phyloP scores from a whole-genome alignment of 1,140 invertebrate species.

The Arctopsyche grandis region DNA sequence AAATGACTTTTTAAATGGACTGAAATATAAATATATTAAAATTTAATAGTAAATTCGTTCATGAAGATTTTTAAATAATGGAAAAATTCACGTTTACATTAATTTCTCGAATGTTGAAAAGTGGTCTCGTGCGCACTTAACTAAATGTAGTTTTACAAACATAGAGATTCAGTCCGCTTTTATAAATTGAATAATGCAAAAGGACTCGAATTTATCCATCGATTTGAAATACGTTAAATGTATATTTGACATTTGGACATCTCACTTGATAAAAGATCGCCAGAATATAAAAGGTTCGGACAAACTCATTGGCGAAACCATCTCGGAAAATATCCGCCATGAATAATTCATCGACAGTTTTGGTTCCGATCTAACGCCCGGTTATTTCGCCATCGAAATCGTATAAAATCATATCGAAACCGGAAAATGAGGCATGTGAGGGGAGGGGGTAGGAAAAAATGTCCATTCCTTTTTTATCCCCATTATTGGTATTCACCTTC shows the following conservation, averaged over 20 bases:
- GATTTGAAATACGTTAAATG: not conserved
- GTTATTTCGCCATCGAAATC: slow-evolving; percentile 22
- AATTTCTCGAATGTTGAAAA: too few relatives aligned
- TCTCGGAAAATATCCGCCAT: slow-evolving; percentile 3
- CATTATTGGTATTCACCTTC: not conserved
- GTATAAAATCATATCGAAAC: slow-evolving; percentile 22
- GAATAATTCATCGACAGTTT: slow-evolving; percentile 17
- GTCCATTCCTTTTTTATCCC: not conserved
- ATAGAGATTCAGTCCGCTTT: too few relatives aligned
- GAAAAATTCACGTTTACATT: too few relatives aligned
- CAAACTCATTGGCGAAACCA: slow-evolving; percentile 8
- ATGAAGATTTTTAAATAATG: too few relatives aligned
- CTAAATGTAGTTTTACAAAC: too few relatives aligned
- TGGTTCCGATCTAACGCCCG: not conserved
- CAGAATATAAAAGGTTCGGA: slow-evolving; percentile 14
- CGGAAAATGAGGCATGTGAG: too few relatives aligned
- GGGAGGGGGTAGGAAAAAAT: not conserved
- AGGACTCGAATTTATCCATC: too few relatives aligned
- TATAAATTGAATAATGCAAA: too few relatives aligned
- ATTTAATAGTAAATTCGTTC: too few relatives aligned
- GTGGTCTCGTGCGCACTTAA: too few relatives aligned
- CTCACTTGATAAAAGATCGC: slow-evolving; percentile 19
- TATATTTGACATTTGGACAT: slow-evolving; percentile 3
- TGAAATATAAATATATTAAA: too few relatives aligned
- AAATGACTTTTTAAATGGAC: too few relatives aligned